Evolutionary conservation across 2,797 vertebrate genomes (phyloP).

Genomic region (Etheostoma perlongum): DNA sequence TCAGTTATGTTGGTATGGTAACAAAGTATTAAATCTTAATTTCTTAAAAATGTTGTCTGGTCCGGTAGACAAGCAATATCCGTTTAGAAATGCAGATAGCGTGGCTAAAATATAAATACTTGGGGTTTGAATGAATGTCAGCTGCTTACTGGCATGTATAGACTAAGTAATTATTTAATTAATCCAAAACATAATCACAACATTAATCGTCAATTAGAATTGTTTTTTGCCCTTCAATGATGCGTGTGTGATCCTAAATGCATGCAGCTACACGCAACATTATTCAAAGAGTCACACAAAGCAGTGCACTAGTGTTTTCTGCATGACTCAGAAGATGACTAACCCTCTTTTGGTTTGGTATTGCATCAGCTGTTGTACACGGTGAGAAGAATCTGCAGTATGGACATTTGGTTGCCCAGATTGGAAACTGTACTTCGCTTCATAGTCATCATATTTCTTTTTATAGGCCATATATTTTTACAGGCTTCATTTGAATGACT

Average conservation of each 20-base stretch:
- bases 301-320: not conserved
- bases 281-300: slow-evolving; percentile 1
- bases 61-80: not conserved
- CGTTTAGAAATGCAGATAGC: not conserved
- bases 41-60: not conserved
- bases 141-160: not conserved
- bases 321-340: slow-evolving; percentile 60
- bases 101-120: not conserved
- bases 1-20: too few species aligned
- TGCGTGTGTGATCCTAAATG: not conserved
- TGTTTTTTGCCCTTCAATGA: not conserved
- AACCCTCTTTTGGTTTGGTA: slow-evolving; percentile 24
- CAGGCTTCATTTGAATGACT: slow-evolving; percentile 6
- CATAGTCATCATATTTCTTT: slow-evolving; percentile 36
- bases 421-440: slow-evolving; percentile 33
- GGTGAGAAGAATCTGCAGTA: slow-evolving; percentile 42
- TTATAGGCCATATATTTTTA: slow-evolving; percentile 10
- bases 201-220: not conserved
- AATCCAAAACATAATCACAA: not conserved
- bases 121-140: not conserved
- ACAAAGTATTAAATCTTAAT: not conserved
- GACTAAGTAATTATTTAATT: not conserved
- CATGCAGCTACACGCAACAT: not conserved
- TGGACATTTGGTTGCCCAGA: slow-evolving; percentile 45
- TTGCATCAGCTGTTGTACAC: slow-evolving; percentile 68